Evolutionary conservation across 2,797 vertebrate genomes (phyloP).

Genomic region (Astyanax mexicanus): DNA sequence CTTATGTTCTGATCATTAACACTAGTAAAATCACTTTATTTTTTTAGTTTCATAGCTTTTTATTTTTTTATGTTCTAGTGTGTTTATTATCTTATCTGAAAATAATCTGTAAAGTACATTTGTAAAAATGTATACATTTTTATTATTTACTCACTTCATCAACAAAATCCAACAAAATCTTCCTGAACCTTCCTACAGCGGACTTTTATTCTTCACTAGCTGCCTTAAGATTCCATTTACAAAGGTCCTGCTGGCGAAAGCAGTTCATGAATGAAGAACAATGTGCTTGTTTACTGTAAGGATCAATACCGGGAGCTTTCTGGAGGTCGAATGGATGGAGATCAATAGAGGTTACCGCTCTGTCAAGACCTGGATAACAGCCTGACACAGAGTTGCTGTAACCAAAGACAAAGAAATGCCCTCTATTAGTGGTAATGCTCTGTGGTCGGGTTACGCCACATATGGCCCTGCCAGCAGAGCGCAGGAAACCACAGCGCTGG

Average conservation of each 20-base stretch:
- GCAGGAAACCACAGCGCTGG: neutral
- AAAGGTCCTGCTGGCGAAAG: neutral
- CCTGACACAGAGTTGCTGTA: constrained; percentile 28
- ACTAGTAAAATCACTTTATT: no score
- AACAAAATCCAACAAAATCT: no score
- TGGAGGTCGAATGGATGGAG: neutral
- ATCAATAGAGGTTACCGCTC: constrained; percentile 11
- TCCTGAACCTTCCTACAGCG: no score
- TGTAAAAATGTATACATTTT: no score
- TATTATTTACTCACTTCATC: no score
- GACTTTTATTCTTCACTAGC: neutral
- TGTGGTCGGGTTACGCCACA: constrained; percentile 22
- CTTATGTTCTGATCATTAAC: no score
- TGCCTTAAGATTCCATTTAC: neutral
- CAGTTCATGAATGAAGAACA: neutral
- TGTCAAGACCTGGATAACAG: constrained; percentile 11
- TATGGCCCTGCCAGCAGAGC: constrained; percentile 40
- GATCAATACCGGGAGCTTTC: neutral
- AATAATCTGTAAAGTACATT: no score
- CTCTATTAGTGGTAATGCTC: constrained; percentile 43
- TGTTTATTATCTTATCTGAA: no score
- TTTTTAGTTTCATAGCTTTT: no score
- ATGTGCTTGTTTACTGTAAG: neutral
- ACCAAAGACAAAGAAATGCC: constrained; percentile 50
- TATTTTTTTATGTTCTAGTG: no score